These are phyloP conservation scores for Leptarthrus brevirostris DNA, from an alignment of 2,888 invertebrate species.

Conservation along the genomic window DNA sequence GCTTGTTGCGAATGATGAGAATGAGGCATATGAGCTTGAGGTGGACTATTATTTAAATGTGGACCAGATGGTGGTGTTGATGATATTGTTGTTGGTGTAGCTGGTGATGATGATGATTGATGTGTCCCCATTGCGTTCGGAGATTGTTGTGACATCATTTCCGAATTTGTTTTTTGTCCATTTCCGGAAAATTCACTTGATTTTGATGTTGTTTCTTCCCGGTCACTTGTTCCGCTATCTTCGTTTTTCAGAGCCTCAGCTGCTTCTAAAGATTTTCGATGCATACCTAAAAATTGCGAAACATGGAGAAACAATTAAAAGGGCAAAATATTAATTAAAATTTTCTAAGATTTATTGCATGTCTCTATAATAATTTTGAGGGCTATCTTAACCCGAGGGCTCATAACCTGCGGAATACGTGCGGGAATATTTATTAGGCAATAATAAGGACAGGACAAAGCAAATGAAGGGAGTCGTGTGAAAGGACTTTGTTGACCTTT, in stretches of 20 bases:
- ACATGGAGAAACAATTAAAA: background rate
- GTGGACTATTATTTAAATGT: slow-evolving; percentile 62
- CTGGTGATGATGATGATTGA: slow-evolving; percentile 52
- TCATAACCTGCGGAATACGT: background rate
- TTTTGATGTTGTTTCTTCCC: slow-evolving; percentile 71
- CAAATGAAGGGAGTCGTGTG: background rate
- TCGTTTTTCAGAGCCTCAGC: slow-evolving; percentile 91
- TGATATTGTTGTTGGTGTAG: slow-evolving; percentile 58
- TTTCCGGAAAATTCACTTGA: slow-evolving; percentile 69
- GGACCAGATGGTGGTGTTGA: slow-evolving; percentile 58
- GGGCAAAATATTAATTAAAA: slow-evolving; percentile 6
- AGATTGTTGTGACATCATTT: slow-evolving; percentile 66
- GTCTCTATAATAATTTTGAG: background rate
- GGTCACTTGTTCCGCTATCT: slow-evolving; percentile 76
- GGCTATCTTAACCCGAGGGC: background rate
- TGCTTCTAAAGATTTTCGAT: slow-evolving; percentile 97
- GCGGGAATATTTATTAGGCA: background rate
- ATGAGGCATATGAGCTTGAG: slow-evolving; percentile 58
- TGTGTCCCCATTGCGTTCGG: slow-evolving; percentile 8
- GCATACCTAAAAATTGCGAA: slow-evolving; percentile 82
- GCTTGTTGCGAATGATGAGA: slow-evolving; percentile 55
- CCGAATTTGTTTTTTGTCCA: slow-evolving; percentile 61
- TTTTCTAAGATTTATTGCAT: background rate
- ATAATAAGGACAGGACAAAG: background rate
- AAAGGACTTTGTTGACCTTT: background rate